These are phyloP conservation scores for Zoanthus sociatus DNA, from an alignment of 92 coral and sea anemone genomes.

Conservation along the genomic window DNA sequence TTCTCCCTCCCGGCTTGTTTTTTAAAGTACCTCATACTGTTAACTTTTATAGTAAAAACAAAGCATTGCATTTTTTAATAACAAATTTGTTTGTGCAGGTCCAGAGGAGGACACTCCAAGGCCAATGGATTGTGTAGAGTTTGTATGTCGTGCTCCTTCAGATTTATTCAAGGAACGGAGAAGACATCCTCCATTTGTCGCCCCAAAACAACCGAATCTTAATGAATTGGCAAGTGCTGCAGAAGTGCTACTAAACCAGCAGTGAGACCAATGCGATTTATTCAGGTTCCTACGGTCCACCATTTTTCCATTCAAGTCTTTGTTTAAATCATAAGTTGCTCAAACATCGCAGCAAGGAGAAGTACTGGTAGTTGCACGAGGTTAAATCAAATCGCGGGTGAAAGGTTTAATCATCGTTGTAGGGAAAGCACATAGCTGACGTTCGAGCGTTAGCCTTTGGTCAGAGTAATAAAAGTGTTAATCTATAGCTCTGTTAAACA, in stretches of 20 bases:
- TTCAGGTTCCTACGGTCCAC: background rate
- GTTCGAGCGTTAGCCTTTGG: no score
- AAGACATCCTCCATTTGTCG: conserved; percentile 92
- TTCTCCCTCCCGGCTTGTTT: no score
- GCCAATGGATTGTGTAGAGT: conserved; percentile 97
- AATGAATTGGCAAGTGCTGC: conserved; percentile 92
- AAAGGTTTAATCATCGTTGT: no score
- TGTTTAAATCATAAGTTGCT: no score
- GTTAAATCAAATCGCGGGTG: no score
- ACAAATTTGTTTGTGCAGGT: conserved; percentile 49
- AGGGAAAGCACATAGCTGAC: no score
- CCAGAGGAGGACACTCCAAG: conserved; percentile 98
- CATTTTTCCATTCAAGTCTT: background rate
- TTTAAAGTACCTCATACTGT: no score
- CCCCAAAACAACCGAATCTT: conserved; percentile 86
- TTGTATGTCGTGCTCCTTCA: conserved; percentile 98
- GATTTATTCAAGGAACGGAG: conserved; percentile 89
- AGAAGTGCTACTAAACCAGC: conserved; percentile 66
- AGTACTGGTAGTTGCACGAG: no score
- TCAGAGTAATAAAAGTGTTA: no score
- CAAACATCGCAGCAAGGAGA: no score
- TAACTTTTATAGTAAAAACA: background rate
- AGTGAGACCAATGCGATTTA: background rate
- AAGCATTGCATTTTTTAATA: background rate
- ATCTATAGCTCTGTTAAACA: no score